Base-by-base conservation (phyloP, 2,797 vertebrate species). In the Platalea minor region DNA sequence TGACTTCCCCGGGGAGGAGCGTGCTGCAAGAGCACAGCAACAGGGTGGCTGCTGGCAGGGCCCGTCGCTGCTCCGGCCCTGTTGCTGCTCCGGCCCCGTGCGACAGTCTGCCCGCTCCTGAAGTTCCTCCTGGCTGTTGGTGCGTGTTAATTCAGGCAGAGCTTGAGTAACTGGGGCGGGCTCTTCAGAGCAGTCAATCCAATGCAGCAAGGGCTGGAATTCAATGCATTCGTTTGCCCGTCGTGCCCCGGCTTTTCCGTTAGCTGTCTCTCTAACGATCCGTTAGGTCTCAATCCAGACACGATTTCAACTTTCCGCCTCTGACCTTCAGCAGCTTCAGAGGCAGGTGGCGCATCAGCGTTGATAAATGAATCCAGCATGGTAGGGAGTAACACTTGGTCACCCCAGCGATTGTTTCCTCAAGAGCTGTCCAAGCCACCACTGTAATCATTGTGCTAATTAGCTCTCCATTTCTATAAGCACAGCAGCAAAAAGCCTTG, bases 71-170 rank as follows among this genome's bases (percentile, higher is more conserved):
- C 74, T 68, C 25, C 0, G 1, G 35, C 28, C 31, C 18, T 31
- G 0, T 51, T 0, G 0, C 61, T 76, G 91, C 74, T 68, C 25
- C 0, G 1, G 35, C 28, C 28, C 18, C 26, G 37, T 0, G 2
- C 46, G 59, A 54, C 20, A 13, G 46, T 37, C 25, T 31, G 26
- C 25, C 10, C 1, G 20, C 12, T 88, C 18, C 57, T 24, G 8
- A 35, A 35, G 33, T 17, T 54, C 72, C 43, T 79, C 37, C 23
- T 35, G 75, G 19, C 10, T 15, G 5, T 7, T 1, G 0, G 5
- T 11, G 14, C 26, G 10, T 31, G 28, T 31, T 53, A n/a, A 18
- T 65, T 41, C 43, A 8, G 43, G 68, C 68, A 77, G n/a, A 41
- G 41, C 70, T 18, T 17, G n/a, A 16, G 46, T 19, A 26, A 28